phyloP scores from a whole-genome alignment of 2,888 invertebrate species.

The Harpalus rubripes region DNA sequence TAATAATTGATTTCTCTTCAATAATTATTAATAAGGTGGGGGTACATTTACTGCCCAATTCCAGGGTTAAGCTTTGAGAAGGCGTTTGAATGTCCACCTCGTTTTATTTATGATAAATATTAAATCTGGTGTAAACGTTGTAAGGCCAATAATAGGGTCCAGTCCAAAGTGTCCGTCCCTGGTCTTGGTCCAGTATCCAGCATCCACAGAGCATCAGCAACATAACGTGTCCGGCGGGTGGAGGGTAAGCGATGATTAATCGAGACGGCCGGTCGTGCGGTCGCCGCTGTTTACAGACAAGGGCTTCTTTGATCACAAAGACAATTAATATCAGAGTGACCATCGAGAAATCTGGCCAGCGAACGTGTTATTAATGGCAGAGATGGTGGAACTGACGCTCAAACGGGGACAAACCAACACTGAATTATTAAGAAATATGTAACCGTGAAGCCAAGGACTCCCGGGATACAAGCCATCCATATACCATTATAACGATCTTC shows the following conservation, averaged over 20 bases:
- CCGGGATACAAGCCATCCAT: no score
- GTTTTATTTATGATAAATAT: slow-evolving; percentile 42
- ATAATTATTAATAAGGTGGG: no score
- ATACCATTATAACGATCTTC: no score
- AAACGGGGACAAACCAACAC: slow-evolving; percentile 42
- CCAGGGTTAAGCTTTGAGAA: neutral
- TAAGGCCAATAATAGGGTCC: slow-evolving; percentile 37
- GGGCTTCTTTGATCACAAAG: slow-evolving; percentile 67
- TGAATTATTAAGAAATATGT: slow-evolving; percentile 64
- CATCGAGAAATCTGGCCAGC: slow-evolving; percentile 64
- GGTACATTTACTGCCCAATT: no score
- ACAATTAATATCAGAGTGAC: slow-evolving; percentile 68
- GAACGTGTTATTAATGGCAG: slow-evolving; percentile 66
- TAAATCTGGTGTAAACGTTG: slow-evolving; percentile 25
- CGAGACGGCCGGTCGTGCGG: slow-evolving; percentile 56
- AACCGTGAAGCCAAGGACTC: slow-evolving; percentile 27
- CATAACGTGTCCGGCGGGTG: slow-evolving; percentile 46
- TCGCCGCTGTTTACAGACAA: slow-evolving; percentile 63
- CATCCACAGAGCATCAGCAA: slow-evolving; percentile 5
- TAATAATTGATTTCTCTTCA: no score
- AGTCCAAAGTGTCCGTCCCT: slow-evolving; percentile 24
- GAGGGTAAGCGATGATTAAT: slow-evolving; percentile 61
- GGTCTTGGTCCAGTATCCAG: neutral
- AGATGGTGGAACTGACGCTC: slow-evolving; percentile 34
- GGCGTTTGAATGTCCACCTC: neutral